phyloP scores from a whole-genome alignment of 2,888 invertebrate genomes.

The Ochlodes sylvanus region DNA sequence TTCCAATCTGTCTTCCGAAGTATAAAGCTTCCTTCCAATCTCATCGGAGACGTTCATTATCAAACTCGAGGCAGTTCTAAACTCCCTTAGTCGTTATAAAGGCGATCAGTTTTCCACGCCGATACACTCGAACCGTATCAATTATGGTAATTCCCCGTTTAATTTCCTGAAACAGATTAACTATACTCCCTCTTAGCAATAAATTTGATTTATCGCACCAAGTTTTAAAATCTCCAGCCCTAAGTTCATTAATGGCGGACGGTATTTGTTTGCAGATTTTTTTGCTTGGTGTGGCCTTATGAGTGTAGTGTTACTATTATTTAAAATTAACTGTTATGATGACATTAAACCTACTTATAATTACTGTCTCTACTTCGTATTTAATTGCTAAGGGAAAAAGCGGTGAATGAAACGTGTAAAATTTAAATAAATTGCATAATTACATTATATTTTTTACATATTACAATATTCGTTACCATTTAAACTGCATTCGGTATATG shows the following conservation, averaged over 20 bases:
- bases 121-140: constrained; percentile 79
- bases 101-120: constrained; percentile 78
- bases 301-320: no score
- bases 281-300: no score
- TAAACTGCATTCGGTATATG: background rate
- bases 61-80: constrained; percentile 55
- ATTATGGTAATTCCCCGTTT: constrained; percentile 83
- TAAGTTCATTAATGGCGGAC: constrained; percentile 50
- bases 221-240: constrained; percentile 62
- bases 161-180: constrained; percentile 82
- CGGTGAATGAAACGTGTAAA: no score
- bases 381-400: no score
- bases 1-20: constrained; percentile 35
- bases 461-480: no score
- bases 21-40: constrained; percentile 47
- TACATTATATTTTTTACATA: no score
- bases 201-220: constrained; percentile 76
- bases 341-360: no score
- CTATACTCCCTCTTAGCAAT: constrained; percentile 69
- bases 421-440: no score
- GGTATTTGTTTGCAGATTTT: constrained; percentile 24
- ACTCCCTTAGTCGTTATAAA: constrained; percentile 57
- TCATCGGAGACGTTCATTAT: constrained; percentile 63
- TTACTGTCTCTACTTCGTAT: no score
- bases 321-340: no score